These are phyloP conservation scores for Calypte anna DNA, from an alignment of 2,113 vertebrate genomes.

Conservation along the genomic window DNA sequence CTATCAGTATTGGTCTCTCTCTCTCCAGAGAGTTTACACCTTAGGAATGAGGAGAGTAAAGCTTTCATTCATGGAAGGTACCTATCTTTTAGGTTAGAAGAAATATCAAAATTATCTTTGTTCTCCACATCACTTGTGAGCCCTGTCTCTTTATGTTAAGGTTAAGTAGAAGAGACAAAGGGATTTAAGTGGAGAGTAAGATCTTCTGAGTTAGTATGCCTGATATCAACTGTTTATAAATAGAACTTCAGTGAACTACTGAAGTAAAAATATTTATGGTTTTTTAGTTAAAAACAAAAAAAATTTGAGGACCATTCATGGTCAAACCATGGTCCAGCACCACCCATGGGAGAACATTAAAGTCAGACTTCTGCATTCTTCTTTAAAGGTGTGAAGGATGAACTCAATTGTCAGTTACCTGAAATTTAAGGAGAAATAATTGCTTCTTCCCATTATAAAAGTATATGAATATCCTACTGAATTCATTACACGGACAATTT, in stretches of 20 bases:
- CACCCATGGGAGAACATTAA: not conserved
- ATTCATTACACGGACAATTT: not conserved
- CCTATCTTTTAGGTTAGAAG: not conserved
- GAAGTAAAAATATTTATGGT: not conserved
- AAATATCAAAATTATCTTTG: not conserved
- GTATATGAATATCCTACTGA: not conserved
- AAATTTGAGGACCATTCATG: not conserved
- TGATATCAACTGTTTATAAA: not conserved
- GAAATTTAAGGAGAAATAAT: not conserved
- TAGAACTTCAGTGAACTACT: not conserved
- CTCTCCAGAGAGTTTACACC: not conserved
- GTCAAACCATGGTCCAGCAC: not conserved
- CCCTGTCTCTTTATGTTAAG: constrained; percentile 9
- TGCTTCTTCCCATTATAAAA: not conserved
- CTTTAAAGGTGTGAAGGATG: not conserved
- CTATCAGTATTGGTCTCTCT: not conserved
- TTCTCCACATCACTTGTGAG: not conserved
- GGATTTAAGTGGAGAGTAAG: not conserved
- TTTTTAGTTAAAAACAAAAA: not conserved
- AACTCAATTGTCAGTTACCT: not conserved
- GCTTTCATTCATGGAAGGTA: not conserved
- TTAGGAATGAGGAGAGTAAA: not conserved
- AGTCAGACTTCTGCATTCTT: not conserved
- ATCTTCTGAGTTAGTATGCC: not conserved
- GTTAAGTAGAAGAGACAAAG: not conserved